Percentiles rank a stretch among this genome's conserved stretches.
Evolutionary conservation across 2,113 vertebrate species (phyloP).

Genomic region (Petromus typicus): DNA sequence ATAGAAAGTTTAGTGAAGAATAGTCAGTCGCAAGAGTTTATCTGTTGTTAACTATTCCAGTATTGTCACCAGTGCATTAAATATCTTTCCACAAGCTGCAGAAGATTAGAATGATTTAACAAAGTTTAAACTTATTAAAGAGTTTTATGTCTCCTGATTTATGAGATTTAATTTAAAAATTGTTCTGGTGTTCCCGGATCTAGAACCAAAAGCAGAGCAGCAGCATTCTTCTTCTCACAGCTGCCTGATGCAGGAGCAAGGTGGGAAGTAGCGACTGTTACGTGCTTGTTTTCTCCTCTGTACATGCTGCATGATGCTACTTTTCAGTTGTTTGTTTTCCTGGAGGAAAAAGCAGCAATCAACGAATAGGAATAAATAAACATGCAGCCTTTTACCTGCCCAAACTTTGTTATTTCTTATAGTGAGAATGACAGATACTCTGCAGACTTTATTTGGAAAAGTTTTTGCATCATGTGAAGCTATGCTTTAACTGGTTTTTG

Average conservation of each 20-base stretch:
- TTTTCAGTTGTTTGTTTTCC: conserved; percentile 82
- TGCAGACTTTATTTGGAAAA: conserved; percentile 64
- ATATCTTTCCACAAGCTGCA: conserved; percentile 8
- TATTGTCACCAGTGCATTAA: conserved; percentile 2
- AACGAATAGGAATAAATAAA: conserved; percentile 84
- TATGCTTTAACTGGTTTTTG: background rate
- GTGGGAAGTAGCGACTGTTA: conserved; percentile 70
- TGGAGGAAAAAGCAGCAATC: conserved; percentile 77
- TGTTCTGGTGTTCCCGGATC: conserved; percentile 15
- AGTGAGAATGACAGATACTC: conserved; percentile 79
- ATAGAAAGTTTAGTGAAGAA: background rate
- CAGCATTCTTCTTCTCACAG: conserved; percentile 44
- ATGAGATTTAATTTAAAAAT: conserved; percentile 57
- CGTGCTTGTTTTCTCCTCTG: conserved; percentile 74
- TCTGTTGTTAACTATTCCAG: background rate
- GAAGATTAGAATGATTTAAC: conserved; percentile 62
- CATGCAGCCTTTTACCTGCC: conserved; percentile 76
- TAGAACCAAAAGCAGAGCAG: conserved; percentile 19
- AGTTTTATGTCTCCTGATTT: background rate
- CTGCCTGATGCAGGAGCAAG: background rate
- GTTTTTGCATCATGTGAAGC: conserved; percentile 2
- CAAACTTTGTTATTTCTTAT: conserved; percentile 79
- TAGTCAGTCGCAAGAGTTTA: background rate
- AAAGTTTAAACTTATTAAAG: conserved; percentile 37
- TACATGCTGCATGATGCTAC: conserved; percentile 68